Conservation (phyloP, 2,797 vertebrate genomes). For the Propithecus deckenii region DNA sequence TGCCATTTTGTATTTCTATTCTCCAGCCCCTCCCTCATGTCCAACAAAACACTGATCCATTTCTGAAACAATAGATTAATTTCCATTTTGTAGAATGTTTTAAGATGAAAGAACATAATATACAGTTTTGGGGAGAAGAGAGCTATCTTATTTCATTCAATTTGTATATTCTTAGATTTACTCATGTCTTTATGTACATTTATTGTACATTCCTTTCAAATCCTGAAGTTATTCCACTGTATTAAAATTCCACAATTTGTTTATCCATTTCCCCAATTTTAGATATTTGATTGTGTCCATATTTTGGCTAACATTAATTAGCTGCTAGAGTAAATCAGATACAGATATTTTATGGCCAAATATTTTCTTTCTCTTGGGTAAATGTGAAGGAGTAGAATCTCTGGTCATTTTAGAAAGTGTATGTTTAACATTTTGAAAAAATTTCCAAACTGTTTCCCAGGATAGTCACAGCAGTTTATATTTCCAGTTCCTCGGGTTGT, state of each 20-base stretch:
- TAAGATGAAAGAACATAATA: not conserved
- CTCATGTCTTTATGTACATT: not conserved
- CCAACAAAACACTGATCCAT: not conserved
- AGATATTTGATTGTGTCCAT: too few relatives aligned
- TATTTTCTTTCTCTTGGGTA: not conserved
- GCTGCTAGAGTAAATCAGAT: not conserved
- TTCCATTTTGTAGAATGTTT: not conserved
- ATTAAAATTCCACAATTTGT: not conserved
- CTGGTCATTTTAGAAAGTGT: not conserved
- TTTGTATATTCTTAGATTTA: not conserved
- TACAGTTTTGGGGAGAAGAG: not conserved
- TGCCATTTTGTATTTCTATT: not conserved
- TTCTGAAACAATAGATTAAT: not conserved
- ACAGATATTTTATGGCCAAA: not conserved
- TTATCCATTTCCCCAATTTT: not conserved
- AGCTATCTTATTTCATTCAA: not conserved
- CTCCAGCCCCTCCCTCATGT: not conserved
- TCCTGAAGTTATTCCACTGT: not conserved
- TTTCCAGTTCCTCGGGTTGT: not conserved
- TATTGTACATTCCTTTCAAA: not conserved
- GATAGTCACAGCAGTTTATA: not conserved
- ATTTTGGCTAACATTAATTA: not conserved
- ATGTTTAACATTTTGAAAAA: not conserved
- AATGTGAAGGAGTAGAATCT: not conserved
- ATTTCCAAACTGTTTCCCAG: not conserved